Base-by-base conservation (phyloP, 2,888 invertebrate species). In the Galerucella pusilla region DNA sequence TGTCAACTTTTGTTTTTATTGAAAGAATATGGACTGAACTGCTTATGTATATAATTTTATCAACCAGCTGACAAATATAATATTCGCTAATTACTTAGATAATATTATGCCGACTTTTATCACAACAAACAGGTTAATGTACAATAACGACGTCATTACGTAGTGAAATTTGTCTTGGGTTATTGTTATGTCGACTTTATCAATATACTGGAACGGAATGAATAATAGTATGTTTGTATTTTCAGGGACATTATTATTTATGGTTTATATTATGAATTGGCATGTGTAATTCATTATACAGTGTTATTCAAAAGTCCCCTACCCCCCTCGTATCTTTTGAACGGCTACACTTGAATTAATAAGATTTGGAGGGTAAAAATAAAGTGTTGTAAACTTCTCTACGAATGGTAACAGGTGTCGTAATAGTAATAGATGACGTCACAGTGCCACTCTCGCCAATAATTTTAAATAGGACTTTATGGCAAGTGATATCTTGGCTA, bases 61-160 rank as follows among this genome's bases (percentile, higher is more conserved):
- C 64, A 45, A 64, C 12, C 11, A 65, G 16, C 20, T 65, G n/a
- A 46, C 35, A 46, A 45, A 16, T 65, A 20, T 20, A 49, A 49
- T 49, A 20, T 46, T 65, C 20, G 42, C 45, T 65, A 65, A 65
- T 65, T 46, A 49, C 49, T 14, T 49, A 64, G 64, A 65, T 65
- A 65, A 65, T 65, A 46, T 65, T 64, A 65, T 65, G 64, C 64
- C 20, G 20, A 46, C 16, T n/a, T 45, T 65, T 65, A 65, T 65
- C 46, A 65, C 64, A 65, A 46, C 20, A 42, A 45, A 25, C 64
- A 65, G 64, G 64, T 65, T 65, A 65, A 65, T 42, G 64, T 46
- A 65, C 64, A 65, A 6, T 46, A 12, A 20, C 46, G 64, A 65
- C 64, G 64, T 65, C 64, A 65, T 65, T 65, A 4, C 46, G 46